Evolutionary conservation across 2,113 vertebrate genomes (phyloP).

Genomic region (Chelonoidis abingdonii): DNA sequence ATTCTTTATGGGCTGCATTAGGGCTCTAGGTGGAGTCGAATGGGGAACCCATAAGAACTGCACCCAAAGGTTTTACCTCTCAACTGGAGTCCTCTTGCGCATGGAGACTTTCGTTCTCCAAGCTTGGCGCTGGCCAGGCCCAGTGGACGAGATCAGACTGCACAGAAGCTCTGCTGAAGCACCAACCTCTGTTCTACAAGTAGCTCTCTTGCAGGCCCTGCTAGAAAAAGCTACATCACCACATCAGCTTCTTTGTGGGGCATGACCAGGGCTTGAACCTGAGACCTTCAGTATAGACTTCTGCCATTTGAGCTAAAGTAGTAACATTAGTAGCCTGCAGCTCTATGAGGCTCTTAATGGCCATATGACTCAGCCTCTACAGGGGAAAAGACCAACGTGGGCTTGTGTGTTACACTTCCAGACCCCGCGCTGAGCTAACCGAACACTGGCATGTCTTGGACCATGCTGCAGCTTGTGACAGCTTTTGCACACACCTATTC

Average conservation of each 20-base stretch:
- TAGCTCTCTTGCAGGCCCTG: no score
- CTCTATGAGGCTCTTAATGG: no score
- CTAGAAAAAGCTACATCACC: no score
- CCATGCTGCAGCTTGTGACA: background rate
- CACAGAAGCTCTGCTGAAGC: background rate
- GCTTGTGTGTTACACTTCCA: background rate
- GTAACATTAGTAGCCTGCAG: no score
- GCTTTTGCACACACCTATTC: background rate
- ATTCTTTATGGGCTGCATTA: background rate
- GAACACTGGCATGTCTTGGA: fast-evolving
- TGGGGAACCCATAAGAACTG: background rate
- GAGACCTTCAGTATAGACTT: no score
- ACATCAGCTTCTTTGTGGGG: no score
- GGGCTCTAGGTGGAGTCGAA: no score
- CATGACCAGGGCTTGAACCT: no score
- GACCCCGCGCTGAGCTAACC: background rate
- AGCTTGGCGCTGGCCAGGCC: background rate
- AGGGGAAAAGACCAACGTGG: background rate
- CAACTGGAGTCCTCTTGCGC: background rate
- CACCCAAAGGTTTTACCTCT: background rate
- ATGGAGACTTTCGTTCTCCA: background rate
- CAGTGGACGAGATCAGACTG: background rate
- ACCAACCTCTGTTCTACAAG: no score
- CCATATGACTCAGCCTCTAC: no score
- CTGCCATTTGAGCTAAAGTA: no score